A percentile compares a stretch with the other conserved stretches of the same genome.
Evolutionary conservation across 2,888 invertebrate genomes (phyloP).

Genomic region (Ophioninae sp.): DNA sequence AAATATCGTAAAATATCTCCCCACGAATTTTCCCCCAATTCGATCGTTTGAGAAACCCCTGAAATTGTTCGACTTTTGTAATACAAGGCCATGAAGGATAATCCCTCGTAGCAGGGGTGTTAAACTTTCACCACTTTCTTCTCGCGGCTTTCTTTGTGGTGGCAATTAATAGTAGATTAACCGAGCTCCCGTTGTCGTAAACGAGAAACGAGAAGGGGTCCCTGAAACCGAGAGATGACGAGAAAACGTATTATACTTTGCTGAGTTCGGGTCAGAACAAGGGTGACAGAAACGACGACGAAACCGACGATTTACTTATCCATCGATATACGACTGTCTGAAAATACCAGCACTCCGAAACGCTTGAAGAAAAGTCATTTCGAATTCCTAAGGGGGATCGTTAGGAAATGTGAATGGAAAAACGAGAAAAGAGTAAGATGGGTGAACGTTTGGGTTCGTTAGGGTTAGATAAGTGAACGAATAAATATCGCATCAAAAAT

Average conservation of each 20-base stretch:
- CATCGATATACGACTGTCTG: conserved; percentile 44
- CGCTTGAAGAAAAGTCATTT: conserved; percentile 42
- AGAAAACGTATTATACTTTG: conserved; percentile 7
- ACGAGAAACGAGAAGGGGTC: conserved; percentile 36
- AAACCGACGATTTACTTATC: conserved; percentile 50
- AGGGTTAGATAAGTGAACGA: conserved; percentile 57
- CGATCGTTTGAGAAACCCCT: background rate
- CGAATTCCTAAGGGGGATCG: conserved; percentile 34
- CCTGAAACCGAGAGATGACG: background rate
- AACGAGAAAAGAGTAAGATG: conserved; percentile 7
- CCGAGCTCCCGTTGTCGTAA: conserved; percentile 61
- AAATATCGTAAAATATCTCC: background rate
- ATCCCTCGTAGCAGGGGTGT: conserved; percentile 24
- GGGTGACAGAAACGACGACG: conserved; percentile 56
- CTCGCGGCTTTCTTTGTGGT: conserved; percentile 75
- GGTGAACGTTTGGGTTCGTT: conserved; percentile 44
- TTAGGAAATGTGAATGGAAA: conserved; percentile 28
- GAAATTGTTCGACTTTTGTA: background rate
- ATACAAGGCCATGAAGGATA: background rate
- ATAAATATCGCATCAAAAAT: conserved; percentile 47
- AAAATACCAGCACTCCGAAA: conserved; percentile 48
- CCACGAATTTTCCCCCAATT: background rate
- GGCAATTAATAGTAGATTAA: conserved; percentile 80
- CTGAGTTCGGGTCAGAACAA: conserved; percentile 54
- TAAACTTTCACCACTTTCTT: conserved; percentile 61